Conservation (phyloP, 2,888 invertebrate species). For the Poecilobothrus nobilitatus region DNA sequence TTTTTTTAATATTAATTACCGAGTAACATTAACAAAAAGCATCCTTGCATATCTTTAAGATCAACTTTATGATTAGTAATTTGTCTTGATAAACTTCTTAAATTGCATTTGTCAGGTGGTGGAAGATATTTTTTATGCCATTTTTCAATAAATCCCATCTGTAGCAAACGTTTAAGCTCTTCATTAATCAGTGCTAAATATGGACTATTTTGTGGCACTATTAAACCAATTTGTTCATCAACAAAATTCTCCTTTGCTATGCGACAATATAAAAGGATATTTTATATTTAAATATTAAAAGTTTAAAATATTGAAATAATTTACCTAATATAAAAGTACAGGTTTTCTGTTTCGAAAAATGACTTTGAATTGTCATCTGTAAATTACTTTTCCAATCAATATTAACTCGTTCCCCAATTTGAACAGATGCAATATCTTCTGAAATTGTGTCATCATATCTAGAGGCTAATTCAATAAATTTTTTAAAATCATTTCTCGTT, state of each 20-base stretch:
- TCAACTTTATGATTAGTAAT: conserved; percentile 83
- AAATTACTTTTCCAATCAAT: conserved; percentile 77
- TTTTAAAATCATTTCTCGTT: conserved; percentile 33
- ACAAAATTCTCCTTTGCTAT: conserved; percentile 68
- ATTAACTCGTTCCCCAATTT: conserved; percentile 59
- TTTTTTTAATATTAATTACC: conserved; percentile 47
- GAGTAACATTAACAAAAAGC: conserved; percentile 73
- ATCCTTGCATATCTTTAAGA: conserved; percentile 86
- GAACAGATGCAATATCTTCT: conserved; percentile 51
- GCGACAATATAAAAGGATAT: conserved; percentile 21
- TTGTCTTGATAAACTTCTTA: conserved; percentile 52
- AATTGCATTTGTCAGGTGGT: conserved; percentile 70
- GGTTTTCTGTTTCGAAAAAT: conserved; percentile 55
- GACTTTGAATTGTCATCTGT: conserved; percentile 60
- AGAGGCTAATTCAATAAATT: conserved; percentile 51
- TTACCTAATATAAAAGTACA: conserved; percentile 69
- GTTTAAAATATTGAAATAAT: background rate
- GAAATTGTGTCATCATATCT: conserved; percentile 45
- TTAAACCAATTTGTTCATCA: conserved; percentile 69
- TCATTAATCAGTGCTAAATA: conserved; percentile 67
- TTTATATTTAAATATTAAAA: conserved; percentile 7
- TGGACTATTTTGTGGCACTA: conserved; percentile 66
- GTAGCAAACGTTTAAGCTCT: conserved; percentile 71
- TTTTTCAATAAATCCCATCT: conserved; percentile 73
- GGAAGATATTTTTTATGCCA: conserved; percentile 75